phyloP scores from a whole-genome alignment of 2,888 invertebrate species.

The Minunthozetes semirufus region DNA sequence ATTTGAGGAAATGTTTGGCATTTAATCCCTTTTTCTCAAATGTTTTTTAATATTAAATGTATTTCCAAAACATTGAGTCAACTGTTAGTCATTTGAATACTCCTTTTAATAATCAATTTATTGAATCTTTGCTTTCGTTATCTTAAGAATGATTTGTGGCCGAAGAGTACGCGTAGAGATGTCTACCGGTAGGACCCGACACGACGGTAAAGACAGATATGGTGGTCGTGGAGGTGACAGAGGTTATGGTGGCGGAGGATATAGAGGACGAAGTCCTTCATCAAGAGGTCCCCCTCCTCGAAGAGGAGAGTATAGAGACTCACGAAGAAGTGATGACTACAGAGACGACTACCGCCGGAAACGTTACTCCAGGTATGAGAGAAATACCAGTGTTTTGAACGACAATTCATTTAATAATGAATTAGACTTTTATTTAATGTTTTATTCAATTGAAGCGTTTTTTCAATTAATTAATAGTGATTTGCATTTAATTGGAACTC shows the following conservation, averaged over 20 bases:
- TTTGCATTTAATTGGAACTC: too few species aligned
- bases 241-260: background rate
- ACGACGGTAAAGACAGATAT: constrained; percentile 18
- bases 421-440: background rate
- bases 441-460: background rate
- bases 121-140: background rate
- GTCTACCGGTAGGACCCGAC: constrained; percentile 67
- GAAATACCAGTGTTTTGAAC: background rate
- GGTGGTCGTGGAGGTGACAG: constrained; percentile 8
- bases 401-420: background rate
- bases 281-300: background rate
- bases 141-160: constrained; percentile 61
- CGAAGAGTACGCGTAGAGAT: constrained; percentile 82
- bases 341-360: background rate
- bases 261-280: background rate
- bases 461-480: background rate
- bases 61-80: too few species aligned
- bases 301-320: background rate
- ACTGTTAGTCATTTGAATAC: too few species aligned
- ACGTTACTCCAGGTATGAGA: constrained; percentile 11
- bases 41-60: too few species aligned
- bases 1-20: too few species aligned
- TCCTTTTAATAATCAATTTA: background rate
- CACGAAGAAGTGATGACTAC: constrained; percentile 4
- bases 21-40: background rate